Base-by-base conservation (phyloP, 2,797 vertebrate species). In the Megaceryle alcyon region DNA sequence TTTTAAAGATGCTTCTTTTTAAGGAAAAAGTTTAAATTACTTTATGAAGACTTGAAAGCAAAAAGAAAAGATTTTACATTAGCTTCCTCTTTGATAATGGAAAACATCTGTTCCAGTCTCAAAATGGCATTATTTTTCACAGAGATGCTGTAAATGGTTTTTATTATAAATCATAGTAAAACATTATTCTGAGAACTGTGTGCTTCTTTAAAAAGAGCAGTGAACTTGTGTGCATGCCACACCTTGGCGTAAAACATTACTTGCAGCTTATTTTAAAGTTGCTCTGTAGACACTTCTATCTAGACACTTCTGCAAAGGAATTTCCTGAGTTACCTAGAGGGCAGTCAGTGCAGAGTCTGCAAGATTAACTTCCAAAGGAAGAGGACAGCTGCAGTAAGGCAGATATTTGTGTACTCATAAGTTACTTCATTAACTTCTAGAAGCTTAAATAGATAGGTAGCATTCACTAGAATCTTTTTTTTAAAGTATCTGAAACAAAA, bases 131-230 rank as follows among this genome's bases (percentile, higher is more conserved):
- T 97, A 95, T 97, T 97, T 97, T 94, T 97, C 93, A 96, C 20
- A 33, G 66, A 94, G 54, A 82, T 82, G 21, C n/a, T 97, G 83
- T 97, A 97, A 97, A 97, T 97, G 8, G 76, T 98, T 98, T 98
- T 95, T 97, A 97, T 93, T 96, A 87, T 93, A 94, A 94, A 96
- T 75, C n/a, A 41, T 20, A 96, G 91, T 98, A 97, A 97, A 96
- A 77, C 31, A 88, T 85, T 95, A 53, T 86, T 96, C 92, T 95
- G 92, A 97, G 35, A 91, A 60, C 9, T 70, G 49, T 64, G 53
- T 82, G 84, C 33, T 94, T 71, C 83, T 83, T 84, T 25, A 71
- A 41, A 70, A 81, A 86, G n/a, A 35, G 64, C 46, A 86, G 33
- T 2, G 6, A 21, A 46, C 35, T 46, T 80, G 7, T 78, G 29